Evolutionary conservation across 2,888 invertebrate species (phyloP).

Genomic region (Erebia palarica): DNA sequence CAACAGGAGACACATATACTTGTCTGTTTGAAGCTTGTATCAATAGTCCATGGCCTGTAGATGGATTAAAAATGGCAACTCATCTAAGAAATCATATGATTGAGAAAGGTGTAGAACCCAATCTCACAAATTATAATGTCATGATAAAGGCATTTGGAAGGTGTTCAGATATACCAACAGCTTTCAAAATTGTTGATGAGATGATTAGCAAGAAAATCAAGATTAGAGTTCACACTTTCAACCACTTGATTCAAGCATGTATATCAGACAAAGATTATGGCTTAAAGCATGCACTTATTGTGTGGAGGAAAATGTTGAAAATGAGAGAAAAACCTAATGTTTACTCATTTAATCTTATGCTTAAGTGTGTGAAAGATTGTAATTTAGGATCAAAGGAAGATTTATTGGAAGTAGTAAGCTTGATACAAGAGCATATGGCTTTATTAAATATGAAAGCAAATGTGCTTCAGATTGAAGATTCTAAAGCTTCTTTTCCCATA

Average conservation of each 20-base stretch:
- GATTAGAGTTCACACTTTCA: slow-evolving; percentile 86
- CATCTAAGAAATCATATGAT: slow-evolving; percentile 86
- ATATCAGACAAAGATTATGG: slow-evolving; percentile 90
- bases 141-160: slow-evolving; percentile 96
- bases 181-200: slow-evolving; percentile 93
- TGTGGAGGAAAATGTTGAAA: slow-evolving; percentile 92
- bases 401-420: slow-evolving; percentile 77
- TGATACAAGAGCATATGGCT: slow-evolving; percentile 54
- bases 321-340: slow-evolving; percentile 86
- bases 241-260: slow-evolving; percentile 92
- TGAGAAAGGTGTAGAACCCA: slow-evolving; percentile 86
- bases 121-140: slow-evolving; percentile 90
- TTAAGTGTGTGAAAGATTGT: slow-evolving; percentile 91
- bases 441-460: slow-evolving; percentile 39
- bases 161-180: slow-evolving; percentile 89
- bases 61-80: slow-evolving; percentile 87
- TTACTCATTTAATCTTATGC: slow-evolving; percentile 90
- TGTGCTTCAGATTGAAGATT: slow-evolving; percentile 39
- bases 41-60: slow-evolving; percentile 86
- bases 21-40: slow-evolving; percentile 95
- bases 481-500: slow-evolving; percentile 26
- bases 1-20: slow-evolving; percentile 89
- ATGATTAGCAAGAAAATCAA: slow-evolving; percentile 86
- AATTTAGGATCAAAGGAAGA: slow-evolving; percentile 86
- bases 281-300: slow-evolving; percentile 89